These are phyloP conservation scores for Falcunculus frontatus DNA, from an alignment of 2,113 vertebrate species.

Conservation along the genomic window DNA sequence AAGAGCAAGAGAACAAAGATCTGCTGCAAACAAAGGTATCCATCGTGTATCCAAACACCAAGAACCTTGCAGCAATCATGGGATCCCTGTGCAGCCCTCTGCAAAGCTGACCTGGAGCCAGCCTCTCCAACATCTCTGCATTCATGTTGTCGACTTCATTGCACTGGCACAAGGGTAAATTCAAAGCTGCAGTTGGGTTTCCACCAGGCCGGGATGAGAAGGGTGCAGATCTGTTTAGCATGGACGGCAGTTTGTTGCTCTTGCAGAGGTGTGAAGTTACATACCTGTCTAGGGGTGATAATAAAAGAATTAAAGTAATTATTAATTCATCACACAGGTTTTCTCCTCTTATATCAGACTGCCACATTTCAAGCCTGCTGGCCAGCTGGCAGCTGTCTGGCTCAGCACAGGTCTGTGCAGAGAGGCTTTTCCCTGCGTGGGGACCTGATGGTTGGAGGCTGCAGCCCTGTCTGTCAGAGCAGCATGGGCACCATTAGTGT, in stretches of 20 bases:
- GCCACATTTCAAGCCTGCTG: neutral
- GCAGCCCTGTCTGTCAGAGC: neutral
- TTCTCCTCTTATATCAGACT: neutral
- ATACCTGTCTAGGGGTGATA: neutral
- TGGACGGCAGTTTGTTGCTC: neutral
- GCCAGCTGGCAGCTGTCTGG: neutral
- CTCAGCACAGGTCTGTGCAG: neutral
- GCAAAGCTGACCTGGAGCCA: accelerated
- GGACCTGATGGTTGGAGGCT: neutral
- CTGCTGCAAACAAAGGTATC: neutral
- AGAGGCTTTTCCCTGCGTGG: neutral
- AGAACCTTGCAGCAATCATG: neutral
- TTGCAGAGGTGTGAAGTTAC: neutral
- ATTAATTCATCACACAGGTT: neutral
- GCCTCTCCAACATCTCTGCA: neutral
- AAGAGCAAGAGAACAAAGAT: neutral
- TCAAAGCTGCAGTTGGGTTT: neutral
- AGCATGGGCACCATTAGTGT: neutral
- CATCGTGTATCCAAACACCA: neutral
- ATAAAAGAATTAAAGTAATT: neutral
- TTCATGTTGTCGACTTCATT: neutral
- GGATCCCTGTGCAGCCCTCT: neutral
- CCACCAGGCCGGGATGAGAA: neutral
- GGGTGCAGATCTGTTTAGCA: neutral
- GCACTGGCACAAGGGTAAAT: neutral